Conservation (phyloP, 1,140 invertebrate genomes). For the Bombus pascuorum region DNA sequence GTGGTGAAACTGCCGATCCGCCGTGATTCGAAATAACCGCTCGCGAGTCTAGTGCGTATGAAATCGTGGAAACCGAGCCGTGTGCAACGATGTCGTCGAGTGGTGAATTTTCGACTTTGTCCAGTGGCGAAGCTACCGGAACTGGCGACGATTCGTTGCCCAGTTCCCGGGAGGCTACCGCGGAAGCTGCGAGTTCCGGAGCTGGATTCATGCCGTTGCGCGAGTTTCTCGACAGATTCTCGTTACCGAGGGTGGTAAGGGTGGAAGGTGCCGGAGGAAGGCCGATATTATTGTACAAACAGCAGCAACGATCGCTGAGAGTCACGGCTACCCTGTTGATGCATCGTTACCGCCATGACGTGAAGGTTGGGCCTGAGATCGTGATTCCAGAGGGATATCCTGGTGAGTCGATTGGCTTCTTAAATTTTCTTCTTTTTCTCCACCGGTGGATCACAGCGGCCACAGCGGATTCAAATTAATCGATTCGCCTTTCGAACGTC, state of each 20-base stretch:
- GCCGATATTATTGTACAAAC: conserved; percentile 78
- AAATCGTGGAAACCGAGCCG: background rate
- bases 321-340: conserved; percentile 75
- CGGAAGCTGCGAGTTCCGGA: conserved; percentile 72
- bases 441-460: too few relatives aligned
- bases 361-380: conserved; percentile 77
- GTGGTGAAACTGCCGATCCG: background rate
- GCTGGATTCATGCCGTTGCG: conserved; percentile 75
- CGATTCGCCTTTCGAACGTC: too few relatives aligned
- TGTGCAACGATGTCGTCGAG: conserved; percentile 73
- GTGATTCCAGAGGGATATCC: conserved; percentile 80
- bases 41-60: conserved; percentile 19
- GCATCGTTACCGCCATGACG: conserved; percentile 76
- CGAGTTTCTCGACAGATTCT: conserved; percentile 78
- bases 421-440: background rate
- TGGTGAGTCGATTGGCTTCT: conserved; percentile 70
- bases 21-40: background rate
- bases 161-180: conserved; percentile 76
- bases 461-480: too few relatives aligned
- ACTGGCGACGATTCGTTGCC: conserved; percentile 78
- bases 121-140: conserved; percentile 78
- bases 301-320: conserved; percentile 73
- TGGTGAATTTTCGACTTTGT: conserved; percentile 78
- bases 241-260: conserved; percentile 76
- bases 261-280: conserved; percentile 77